Percentiles rank a stretch among this genome's conserved stretches.
These are phyloP conservation scores for Natrix natrix DNA, from an alignment of 2,797 vertebrate species.

Conservation along the genomic window DNA sequence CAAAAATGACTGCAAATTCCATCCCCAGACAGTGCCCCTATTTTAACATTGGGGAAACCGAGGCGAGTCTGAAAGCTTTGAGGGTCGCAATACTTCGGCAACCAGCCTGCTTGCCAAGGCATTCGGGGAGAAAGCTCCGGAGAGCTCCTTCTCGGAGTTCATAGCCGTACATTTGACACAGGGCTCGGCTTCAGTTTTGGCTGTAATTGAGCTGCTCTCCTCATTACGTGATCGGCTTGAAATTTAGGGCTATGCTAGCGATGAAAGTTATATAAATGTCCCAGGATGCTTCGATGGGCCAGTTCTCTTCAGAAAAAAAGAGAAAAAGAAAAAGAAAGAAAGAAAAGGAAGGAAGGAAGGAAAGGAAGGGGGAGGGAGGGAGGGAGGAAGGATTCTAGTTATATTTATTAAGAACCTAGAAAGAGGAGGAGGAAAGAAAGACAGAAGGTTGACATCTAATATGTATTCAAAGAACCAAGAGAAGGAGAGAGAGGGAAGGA, in stretches of 20 bases:
- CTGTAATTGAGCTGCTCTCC: background rate
- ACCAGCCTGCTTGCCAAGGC: background rate
- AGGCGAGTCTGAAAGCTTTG: background rate
- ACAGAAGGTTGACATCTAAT: no score
- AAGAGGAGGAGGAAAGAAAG: accelerated
- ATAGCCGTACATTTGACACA: background rate
- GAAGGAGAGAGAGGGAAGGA: no score
- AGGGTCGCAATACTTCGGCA: background rate
- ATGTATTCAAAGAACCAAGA: no score
- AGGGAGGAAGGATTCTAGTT: no score
- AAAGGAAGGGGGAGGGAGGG: accelerated
- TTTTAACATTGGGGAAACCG: background rate
- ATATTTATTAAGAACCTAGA: no score
- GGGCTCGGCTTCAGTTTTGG: background rate
- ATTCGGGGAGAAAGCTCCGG: background rate
- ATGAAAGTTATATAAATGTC: slow-evolving; percentile 20
- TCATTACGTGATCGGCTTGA: slow-evolving; percentile 6
- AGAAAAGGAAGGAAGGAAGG: no score
- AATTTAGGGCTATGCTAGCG: background rate
- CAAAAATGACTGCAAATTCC: background rate
- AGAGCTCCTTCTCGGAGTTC: background rate
- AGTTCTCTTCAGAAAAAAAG: background rate
- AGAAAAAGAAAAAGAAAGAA: no score
- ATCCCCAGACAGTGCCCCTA: no score
- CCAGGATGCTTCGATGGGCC: background rate